Conservation (phyloP, 2,888 invertebrate genomes). For the Andrena minutula region DNA sequence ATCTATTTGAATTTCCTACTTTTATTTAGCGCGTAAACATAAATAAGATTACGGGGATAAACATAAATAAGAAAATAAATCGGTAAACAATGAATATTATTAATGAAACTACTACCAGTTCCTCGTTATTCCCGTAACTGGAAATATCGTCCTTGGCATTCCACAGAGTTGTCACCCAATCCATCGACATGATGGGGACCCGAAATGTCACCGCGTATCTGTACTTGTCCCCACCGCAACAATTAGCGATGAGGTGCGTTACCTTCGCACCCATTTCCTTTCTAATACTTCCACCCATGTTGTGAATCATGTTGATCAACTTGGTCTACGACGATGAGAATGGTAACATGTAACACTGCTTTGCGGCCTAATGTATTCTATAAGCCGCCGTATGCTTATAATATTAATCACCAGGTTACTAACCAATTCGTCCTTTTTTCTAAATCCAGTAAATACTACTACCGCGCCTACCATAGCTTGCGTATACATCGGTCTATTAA, state of each 20-base stretch:
- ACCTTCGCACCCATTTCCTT: conserved; percentile 95
- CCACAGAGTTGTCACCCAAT: conserved; percentile 97
- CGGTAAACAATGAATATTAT: conserved; percentile 7
- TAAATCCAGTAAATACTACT: conserved; percentile 96
- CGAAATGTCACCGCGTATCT: conserved; percentile 96
- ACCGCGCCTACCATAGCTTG: conserved; percentile 95
- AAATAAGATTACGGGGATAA: not conserved
- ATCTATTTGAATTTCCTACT: not conserved
- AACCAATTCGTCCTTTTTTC: conserved; percentile 95
- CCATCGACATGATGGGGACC: conserved; percentile 94
- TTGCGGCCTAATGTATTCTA: not conserved
- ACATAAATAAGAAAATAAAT: conserved; percentile 24
- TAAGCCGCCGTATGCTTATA: not conserved
- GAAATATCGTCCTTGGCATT: conserved; percentile 90
- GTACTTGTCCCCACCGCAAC: conserved; percentile 96
- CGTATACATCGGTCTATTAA: conserved; percentile 94
- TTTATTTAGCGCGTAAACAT: not conserved
- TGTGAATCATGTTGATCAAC: conserved; percentile 95
- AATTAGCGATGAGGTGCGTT: conserved; percentile 97
- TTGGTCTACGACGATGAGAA: conserved; percentile 88
- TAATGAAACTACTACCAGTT: conserved; percentile 86
- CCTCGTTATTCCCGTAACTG: conserved; percentile 90
- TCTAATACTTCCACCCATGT: conserved; percentile 98
- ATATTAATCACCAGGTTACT: conserved; percentile 68
- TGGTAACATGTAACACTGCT: conserved; percentile 2